Evolutionary conservation across 2,113 vertebrate genomes (phyloP), one percentile per base, ranked within the genome.

Genomic region (Sinocyclocheilus rhinocerous): DNA sequence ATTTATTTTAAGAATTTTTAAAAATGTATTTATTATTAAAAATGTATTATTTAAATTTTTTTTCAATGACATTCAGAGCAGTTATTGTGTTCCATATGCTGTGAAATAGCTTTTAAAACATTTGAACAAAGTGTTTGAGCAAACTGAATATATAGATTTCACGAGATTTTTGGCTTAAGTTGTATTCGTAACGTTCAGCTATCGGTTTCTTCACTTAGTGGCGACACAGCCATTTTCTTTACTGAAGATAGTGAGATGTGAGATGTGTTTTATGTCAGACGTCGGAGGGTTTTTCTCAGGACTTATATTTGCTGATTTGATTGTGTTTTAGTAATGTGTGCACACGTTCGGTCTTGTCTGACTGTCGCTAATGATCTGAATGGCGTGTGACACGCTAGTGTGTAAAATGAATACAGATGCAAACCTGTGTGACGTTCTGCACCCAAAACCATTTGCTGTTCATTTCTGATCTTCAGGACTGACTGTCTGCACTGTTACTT

Each of bases 241-340:
- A 33, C 16, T 69, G 65, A 69, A 33, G 65, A 18, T 29, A 45
- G 10, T 48, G 45, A 48, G 42, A 33, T 33, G 9, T 45, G 42
- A 45, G 39, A 33, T 33, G 65, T 18, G 65, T 69, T 69, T 33
- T 33, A 5, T 26, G 16, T 36, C 33, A 18, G 29, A 36, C 16
- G 16, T 72, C 18, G 36, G 29, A 39, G 29, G 42, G 42, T 42
- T 42, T 9, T 42, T 42, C 42, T 42, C 42, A 42, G 42, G 67
- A 39, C 18, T 70, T 16, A 69, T 18, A 11, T 70, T 70, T 42
- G 20, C 69, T 72, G 36, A 72, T 72, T 39, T 72, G 69, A 72
- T 72, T 42, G 33, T 70, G 33, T 39, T 70, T 77, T 8, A 20
- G 75, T 55, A 20, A 55, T 55, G 48, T 77, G 48, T 77, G 75